These are phyloP conservation scores for Tromatobia lineatoria DNA, from an alignment of 2,888 invertebrate genomes.

Conservation along the genomic window DNA sequence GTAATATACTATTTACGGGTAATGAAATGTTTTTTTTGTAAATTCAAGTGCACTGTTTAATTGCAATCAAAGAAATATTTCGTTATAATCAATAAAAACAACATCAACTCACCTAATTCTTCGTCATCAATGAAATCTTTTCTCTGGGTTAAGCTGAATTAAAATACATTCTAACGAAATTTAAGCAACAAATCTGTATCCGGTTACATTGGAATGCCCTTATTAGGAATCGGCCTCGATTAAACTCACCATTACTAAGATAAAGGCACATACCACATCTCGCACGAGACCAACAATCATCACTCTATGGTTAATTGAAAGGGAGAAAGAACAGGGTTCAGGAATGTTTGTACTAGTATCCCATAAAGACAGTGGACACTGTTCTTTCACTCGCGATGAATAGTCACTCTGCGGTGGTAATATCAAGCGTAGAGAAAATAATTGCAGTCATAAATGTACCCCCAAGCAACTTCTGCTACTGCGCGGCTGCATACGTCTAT, in stretches of 20 bases:
- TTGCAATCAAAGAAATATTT: no score
- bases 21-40: no score
- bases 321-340: slow-evolving; percentile 45
- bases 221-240: not conserved
- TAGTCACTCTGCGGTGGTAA: slow-evolving; percentile 37
- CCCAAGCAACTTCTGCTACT: slow-evolving; percentile 37
- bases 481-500: slow-evolving; percentile 11
- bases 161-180: not conserved
- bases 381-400: slow-evolving; percentile 42
- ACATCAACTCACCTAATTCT: no score
- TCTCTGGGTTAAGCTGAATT: not conserved
- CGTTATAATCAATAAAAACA: no score
- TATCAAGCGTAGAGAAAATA: slow-evolving; percentile 56
- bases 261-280: not conserved
- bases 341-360: slow-evolving; percentile 26
- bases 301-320: slow-evolving; percentile 57
- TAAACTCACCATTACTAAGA: not conserved
- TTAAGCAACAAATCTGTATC: not conserved
- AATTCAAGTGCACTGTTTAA: no score
- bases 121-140: no score
- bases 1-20: no score
- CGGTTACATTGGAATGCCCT: not conserved
- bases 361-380: slow-evolving; percentile 47
- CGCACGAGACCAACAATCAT: slow-evolving; percentile 43
- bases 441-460: slow-evolving; percentile 64